phyloP scores from a whole-genome alignment of 2,888 invertebrate species.

The Elmis aenea region DNA sequence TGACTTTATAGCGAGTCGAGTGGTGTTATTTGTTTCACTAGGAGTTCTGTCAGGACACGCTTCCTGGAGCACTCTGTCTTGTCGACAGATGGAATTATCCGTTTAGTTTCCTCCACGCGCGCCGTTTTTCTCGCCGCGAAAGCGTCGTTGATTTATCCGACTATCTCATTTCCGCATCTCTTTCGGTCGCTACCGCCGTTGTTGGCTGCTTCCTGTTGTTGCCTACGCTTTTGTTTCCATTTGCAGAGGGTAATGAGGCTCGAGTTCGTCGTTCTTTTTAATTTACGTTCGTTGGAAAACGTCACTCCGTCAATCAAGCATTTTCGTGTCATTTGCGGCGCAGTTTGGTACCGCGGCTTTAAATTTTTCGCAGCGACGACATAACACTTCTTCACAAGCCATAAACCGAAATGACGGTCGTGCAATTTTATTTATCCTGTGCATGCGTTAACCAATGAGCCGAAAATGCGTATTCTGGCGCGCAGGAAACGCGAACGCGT shows the following conservation, averaged over 20 bases:
- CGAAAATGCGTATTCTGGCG: slow-evolving; percentile 37
- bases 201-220: slow-evolving; percentile 27
- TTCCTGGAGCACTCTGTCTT: slow-evolving; percentile 24
- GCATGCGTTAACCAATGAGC: slow-evolving; percentile 41
- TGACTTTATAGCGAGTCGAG: slow-evolving; percentile 10
- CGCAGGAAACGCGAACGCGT: slow-evolving; percentile 32
- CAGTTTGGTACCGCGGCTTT: slow-evolving; percentile 26
- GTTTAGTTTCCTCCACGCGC: slow-evolving; percentile 28
- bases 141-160: slow-evolving; percentile 27
- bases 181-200: slow-evolving; percentile 25
- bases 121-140: slow-evolving; percentile 29
- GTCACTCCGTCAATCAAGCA: slow-evolving; percentile 26
- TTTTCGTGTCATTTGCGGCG: slow-evolving; percentile 35
- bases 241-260: slow-evolving; percentile 24
- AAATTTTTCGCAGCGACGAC: slow-evolving; percentile 41
- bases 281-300: slow-evolving; percentile 23
- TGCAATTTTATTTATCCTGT: slow-evolving; percentile 44
- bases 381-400: slow-evolving; percentile 39
- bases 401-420: slow-evolving; percentile 40
- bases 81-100: slow-evolving; percentile 29
- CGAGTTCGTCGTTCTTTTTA: slow-evolving; percentile 28
- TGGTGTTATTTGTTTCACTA: slow-evolving; percentile 17
- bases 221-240: slow-evolving; percentile 21
- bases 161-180: slow-evolving; percentile 32
- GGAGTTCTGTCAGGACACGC: slow-evolving; percentile 13